Evolutionary conservation across 1,140 invertebrate species (phyloP).

Genomic region (Neotoxoptera formosana): DNA sequence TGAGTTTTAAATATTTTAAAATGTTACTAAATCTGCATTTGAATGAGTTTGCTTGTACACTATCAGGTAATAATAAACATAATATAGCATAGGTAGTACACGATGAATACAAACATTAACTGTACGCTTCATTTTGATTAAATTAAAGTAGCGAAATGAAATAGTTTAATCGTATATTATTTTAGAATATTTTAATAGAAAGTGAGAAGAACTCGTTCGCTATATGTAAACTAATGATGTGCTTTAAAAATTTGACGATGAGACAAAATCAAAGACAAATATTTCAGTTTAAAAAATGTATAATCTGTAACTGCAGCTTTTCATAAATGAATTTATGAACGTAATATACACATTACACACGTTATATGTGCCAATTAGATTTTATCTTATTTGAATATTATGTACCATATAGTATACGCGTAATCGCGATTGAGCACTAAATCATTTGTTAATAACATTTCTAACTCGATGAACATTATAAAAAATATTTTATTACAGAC

Average conservation of each 20-base stretch:
- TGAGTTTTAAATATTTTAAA: neutral
- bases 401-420: neutral
- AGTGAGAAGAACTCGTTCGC: neutral
- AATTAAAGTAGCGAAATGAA: neutral
- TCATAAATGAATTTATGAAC: neutral
- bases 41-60: neutral
- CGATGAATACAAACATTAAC: neutral
- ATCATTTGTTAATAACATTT: neutral
- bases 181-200: neutral
- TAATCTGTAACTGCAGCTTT: neutral
- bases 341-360: neutral
- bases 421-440: neutral
- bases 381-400: neutral
- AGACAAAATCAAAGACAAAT: neutral
- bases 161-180: neutral
- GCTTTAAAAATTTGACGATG: neutral
- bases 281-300: neutral
- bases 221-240: neutral
- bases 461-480: neutral
- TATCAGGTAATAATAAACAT: too few species aligned
- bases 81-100: neutral
- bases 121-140: neutral
- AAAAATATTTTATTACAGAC: neutral
- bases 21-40: neutral
- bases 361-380: neutral